These are phyloP conservation scores for Antheraea pernyi DNA, from an alignment of 1,140 invertebrate genomes.

Conservation along the genomic window DNA sequence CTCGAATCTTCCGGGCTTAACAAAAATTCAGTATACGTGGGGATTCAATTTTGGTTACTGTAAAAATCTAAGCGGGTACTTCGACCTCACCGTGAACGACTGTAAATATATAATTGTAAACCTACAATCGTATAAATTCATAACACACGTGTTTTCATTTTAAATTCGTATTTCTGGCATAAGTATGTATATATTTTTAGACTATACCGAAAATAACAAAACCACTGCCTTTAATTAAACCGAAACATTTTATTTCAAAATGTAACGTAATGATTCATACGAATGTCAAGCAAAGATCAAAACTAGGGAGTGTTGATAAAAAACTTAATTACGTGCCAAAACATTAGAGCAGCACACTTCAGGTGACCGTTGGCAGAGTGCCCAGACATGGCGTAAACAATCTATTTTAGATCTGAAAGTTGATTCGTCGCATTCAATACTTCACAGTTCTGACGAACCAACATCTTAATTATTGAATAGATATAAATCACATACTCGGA, in stretches of 20 bases:
- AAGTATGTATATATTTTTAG: background rate
- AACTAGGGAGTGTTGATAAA: slow-evolving; percentile 36
- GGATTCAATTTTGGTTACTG: no score
- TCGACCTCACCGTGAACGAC: no score
- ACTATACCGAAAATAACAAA: background rate
- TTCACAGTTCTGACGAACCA: background rate
- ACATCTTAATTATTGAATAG: background rate
- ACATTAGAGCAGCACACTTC: slow-evolving; percentile 49
- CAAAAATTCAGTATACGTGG: no score
- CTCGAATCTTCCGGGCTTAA: no score
- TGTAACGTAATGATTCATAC: background rate
- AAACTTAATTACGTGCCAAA: slow-evolving; percentile 61
- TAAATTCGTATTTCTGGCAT: background rate
- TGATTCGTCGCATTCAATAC: slow-evolving; percentile 35
- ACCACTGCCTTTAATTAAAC: background rate
- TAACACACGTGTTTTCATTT: no score
- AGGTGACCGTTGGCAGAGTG: slow-evolving; percentile 63
- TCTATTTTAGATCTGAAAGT: slow-evolving; percentile 70
- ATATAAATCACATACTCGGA: no score
- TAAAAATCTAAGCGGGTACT: no score
- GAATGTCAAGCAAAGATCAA: slow-evolving; percentile 14
- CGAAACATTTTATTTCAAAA: background rate
- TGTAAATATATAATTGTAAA: no score
- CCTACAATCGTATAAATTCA: no score
- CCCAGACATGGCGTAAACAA: slow-evolving; percentile 69